Percentiles rank a stretch among this genome's conserved stretches.
Evolutionary conservation across 2,113 vertebrate genomes (phyloP).

Genomic region (Limnothrissa miodon): DNA sequence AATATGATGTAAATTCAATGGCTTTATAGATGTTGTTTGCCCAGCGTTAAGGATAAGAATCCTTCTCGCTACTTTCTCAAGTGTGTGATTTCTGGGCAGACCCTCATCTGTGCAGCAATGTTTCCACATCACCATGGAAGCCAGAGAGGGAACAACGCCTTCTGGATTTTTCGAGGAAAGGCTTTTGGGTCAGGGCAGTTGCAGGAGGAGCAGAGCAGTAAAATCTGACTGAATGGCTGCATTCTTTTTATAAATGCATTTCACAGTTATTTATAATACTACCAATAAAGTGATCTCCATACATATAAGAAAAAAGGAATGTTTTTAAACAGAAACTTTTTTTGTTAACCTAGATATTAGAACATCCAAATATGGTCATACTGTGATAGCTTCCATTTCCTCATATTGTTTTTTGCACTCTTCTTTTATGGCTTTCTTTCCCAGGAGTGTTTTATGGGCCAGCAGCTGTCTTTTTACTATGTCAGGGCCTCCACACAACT

Average conservation of each 20-base stretch:
- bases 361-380: not conserved
- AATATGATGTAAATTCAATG: not conserved
- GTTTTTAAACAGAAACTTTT: not conserved
- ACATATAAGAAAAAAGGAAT: not conserved
- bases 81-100: slow-evolving; percentile 11
- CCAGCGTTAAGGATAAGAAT: not conserved
- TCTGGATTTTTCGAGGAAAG: not conserved
- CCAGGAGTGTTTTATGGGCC: not conserved
- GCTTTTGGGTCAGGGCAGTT: not conserved
- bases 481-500: not conserved
- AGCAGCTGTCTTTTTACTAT: not conserved
- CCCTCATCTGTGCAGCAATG: not conserved
- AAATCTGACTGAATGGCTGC: not conserved
- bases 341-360: not conserved
- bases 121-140: not conserved
- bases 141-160: not conserved
- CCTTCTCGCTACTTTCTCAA: not conserved
- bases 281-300: not conserved
- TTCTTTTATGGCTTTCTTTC: slow-evolving; percentile 1
- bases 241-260: not conserved
- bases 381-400: not conserved
- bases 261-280: not conserved
- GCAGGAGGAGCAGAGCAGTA: not conserved
- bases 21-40: not conserved
- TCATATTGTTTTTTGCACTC: slow-evolving; percentile 2